phyloP scores from a whole-genome alignment of 2,113 vertebrate genomes.

The Megaceryle maxima region DNA sequence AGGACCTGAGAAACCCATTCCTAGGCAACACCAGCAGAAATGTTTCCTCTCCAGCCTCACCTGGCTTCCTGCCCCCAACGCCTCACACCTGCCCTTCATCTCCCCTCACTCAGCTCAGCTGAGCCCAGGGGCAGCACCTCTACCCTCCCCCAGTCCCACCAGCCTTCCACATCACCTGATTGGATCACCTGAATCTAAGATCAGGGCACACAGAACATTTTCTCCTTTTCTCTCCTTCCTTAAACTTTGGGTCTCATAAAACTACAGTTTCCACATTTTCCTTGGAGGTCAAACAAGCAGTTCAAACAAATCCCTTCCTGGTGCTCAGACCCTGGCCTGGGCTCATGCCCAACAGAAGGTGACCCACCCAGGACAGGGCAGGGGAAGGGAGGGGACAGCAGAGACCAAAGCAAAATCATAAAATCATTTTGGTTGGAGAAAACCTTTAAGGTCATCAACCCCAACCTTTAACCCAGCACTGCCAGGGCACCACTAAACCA shows the following conservation, averaged over 20 bases:
- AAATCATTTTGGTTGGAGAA: not conserved
- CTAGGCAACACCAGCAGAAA: rapidly evolving
- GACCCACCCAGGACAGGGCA: not conserved
- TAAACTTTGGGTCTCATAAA: not conserved
- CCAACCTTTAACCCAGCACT: not conserved
- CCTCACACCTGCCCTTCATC: not conserved
- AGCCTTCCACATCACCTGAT: not conserved
- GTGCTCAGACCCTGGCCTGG: not conserved
- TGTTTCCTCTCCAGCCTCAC: not conserved
- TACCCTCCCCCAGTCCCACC: not conserved
- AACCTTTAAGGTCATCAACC: not conserved
- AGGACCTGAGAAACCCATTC: rapidly evolving
- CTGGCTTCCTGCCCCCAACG: not conserved
- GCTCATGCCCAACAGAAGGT: rapidly evolving
- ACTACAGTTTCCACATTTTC: rapidly evolving
- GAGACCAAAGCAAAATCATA: not conserved
- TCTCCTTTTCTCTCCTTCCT: not conserved
- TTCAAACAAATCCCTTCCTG: not conserved
- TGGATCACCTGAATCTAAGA: no score
- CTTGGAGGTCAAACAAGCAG: not conserved
- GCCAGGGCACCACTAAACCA: not conserved
- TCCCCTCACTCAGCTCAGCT: not conserved
- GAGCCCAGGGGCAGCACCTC: not conserved
- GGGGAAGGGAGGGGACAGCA: not conserved
- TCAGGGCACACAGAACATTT: not conserved